These are phyloP conservation scores for Rattus norvegicus DNA, from an alignment of 2,113 vertebrate genomes.

Conservation along the genomic window DNA sequence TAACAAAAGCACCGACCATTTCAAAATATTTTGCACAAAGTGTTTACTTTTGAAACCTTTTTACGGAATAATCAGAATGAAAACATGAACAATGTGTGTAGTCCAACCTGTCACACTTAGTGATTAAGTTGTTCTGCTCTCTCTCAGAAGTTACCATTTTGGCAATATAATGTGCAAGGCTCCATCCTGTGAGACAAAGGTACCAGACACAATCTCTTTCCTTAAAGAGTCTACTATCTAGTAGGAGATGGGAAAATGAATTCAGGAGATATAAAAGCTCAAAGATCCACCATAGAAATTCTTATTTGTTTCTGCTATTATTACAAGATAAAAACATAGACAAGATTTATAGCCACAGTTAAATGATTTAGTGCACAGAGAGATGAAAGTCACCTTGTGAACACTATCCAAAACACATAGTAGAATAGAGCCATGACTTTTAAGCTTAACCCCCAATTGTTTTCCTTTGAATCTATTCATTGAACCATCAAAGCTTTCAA, in stretches of 20 bases:
- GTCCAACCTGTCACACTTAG: background rate
- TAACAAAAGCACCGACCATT: background rate
- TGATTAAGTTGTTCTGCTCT: background rate
- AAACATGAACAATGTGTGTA: background rate
- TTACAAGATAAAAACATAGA: slow-evolving; percentile 4
- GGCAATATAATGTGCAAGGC: background rate
- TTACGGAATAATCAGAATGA: background rate
- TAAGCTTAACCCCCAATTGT: background rate
- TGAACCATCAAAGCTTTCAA: background rate
- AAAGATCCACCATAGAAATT: background rate
- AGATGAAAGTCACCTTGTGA: background rate
- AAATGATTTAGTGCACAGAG: background rate
- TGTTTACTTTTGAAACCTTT: background rate
- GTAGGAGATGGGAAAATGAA: slow-evolving; percentile 14
- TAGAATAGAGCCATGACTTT: background rate
- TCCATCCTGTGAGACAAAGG: background rate
- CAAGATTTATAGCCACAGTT: background rate
- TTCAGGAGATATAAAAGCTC: background rate
- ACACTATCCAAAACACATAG: background rate
- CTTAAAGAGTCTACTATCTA: background rate
- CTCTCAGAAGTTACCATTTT: slow-evolving; percentile 3
- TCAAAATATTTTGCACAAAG: background rate
- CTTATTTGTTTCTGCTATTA: background rate
- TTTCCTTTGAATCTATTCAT: background rate
- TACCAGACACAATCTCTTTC: background rate